Evolutionary conservation across 2,113 vertebrate genomes (phyloP).

Genomic region (Pandion haliaetus): DNA sequence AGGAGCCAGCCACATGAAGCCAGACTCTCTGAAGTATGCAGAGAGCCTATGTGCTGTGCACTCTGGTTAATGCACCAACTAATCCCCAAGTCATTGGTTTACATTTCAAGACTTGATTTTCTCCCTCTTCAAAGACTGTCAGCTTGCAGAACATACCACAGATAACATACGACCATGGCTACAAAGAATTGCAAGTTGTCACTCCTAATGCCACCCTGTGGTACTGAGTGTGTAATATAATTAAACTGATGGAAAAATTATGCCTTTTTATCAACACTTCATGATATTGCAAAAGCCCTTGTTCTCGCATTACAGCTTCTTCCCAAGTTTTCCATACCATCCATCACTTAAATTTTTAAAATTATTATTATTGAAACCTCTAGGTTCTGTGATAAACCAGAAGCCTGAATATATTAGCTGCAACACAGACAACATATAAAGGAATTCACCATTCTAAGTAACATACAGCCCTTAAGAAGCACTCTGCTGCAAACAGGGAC

Average conservation of each 20-base stretch:
- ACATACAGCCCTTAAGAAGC: background rate
- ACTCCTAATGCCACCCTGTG: background rate
- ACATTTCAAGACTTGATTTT: rapidly evolving
- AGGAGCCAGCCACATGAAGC: background rate
- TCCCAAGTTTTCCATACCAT: rapidly evolving
- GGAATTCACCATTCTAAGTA: background rate
- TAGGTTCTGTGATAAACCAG: background rate
- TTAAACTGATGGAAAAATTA: background rate
- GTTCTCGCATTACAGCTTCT: background rate
- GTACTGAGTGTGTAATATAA: background rate
- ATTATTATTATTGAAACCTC: background rate
- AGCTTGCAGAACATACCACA: background rate
- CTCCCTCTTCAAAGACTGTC: background rate
- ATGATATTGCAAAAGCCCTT: background rate
- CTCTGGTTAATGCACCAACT: rapidly evolving
- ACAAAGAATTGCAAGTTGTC: rapidly evolving
- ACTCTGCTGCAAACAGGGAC: background rate
- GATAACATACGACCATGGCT: rapidly evolving
- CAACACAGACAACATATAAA: background rate
- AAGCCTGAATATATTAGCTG: background rate
- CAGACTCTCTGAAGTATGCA: rapidly evolving
- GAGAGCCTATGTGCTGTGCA: rapidly evolving
- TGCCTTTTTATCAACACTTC: background rate
- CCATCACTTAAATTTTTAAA: background rate
- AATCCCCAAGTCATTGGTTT: rapidly evolving